Conservation (phyloP, 1,140 invertebrate species). For the Eumaeus atala region DNA sequence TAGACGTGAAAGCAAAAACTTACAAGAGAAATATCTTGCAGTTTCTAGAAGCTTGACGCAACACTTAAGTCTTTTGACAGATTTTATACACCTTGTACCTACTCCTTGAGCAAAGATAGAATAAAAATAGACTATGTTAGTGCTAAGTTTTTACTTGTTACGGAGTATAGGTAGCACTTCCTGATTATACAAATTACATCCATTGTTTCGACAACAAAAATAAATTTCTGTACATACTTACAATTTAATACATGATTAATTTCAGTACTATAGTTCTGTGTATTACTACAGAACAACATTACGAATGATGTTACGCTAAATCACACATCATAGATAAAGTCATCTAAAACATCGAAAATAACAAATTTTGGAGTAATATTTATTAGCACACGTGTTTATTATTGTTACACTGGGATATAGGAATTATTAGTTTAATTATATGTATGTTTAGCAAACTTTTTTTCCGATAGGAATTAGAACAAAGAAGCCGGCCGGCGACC, state of each 20-base stretch:
- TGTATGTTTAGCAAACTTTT: conserved; percentile 6
- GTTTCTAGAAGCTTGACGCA: conserved; percentile 34
- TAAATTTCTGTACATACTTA: neutral
- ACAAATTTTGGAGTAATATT: neutral
- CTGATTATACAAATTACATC: neutral
- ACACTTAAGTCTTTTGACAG: conserved; percentile 23
- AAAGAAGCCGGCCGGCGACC: conserved; percentile 62
- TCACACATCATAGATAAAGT: no score
- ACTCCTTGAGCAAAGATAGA: no score
- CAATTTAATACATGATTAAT: no score
- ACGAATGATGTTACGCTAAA: no score
- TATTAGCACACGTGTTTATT: neutral
- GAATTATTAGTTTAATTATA: neutral
- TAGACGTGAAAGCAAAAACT: neutral
- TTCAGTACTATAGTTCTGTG: no score
- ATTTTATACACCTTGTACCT: no score
- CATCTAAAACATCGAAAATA: no score
- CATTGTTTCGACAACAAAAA: conserved; percentile 1
- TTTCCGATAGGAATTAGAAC: conserved; percentile 34
- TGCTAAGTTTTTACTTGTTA: neutral
- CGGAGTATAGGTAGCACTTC: neutral
- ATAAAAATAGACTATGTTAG: no score
- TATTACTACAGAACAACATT: no score
- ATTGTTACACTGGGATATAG: neutral
- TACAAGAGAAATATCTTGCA: conserved; percentile 22